These are phyloP conservation scores for honey bee (Apis mellifera) DNA, from an alignment of 1,140 invertebrate species.

Conservation along the genomic window Amel_HAv3.1 CM009931.2:22640001-22640500, in stretches of 20 bases:
- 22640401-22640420: too few relatives aligned
- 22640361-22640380: too few relatives aligned
- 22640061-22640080: slow-evolving; percentile 65
- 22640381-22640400: too few relatives aligned
- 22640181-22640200: slow-evolving; percentile 40
- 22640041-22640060: slow-evolving; percentile 37
- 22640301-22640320: too few relatives aligned
- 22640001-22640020: slow-evolving; percentile 77
- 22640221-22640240: slow-evolving; percentile 36
- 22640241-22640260: slow-evolving; percentile 34
- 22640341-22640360: not conserved
- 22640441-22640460: not conserved
- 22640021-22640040: slow-evolving; percentile 66
- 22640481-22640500: not conserved
- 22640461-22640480: too few relatives aligned
- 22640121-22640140: slow-evolving; percentile 61
- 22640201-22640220: slow-evolving; percentile 29
- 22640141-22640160: slow-evolving; percentile 62
- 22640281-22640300: not conserved
- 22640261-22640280: not conserved
- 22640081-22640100: slow-evolving; percentile 52
- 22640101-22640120: not conserved
- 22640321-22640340: not conserved
- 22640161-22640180: slow-evolving; percentile 49
- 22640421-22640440: too few relatives aligned